phyloP scores from a whole-genome alignment of 2,113 vertebrate genomes.

The Tiliqua scincoides region DNA sequence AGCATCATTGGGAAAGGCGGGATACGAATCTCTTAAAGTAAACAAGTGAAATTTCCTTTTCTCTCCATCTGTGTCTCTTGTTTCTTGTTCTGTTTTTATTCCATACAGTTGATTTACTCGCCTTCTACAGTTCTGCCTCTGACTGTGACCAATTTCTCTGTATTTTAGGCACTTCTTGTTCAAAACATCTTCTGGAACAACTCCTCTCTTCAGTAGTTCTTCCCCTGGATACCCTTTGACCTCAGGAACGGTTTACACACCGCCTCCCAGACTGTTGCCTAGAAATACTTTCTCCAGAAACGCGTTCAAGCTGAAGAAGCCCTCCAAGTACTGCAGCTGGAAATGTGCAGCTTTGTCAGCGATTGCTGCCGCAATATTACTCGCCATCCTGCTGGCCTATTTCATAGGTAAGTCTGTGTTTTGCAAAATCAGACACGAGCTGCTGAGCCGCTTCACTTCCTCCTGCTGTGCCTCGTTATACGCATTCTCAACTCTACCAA shows the following conservation, averaged over 20 bases:
- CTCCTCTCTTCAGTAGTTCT: slow-evolving; percentile 97
- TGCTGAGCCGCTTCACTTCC: not conserved
- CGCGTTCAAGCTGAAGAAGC: slow-evolving; percentile 99
- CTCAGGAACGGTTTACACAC: slow-evolving; percentile 97
- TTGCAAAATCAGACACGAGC: not conserved
- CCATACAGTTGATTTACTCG: not conserved
- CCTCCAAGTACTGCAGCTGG: slow-evolving; percentile 99
- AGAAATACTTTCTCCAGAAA: slow-evolving; percentile 98
- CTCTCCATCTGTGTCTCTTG: not conserved
- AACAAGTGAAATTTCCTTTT: not conserved
- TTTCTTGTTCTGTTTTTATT: not conserved
- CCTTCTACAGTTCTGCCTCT: slow-evolving; percentile 34
- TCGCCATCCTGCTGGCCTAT: slow-evolving; percentile 95
- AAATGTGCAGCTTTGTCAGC: slow-evolving; percentile 96
- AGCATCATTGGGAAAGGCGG: no score
- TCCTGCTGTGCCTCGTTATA: not conserved
- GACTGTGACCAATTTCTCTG: slow-evolving; percentile 48
- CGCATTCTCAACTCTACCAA: not conserved
- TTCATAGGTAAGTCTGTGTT: slow-evolving; percentile 89
- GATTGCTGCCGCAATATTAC: slow-evolving; percentile 90
- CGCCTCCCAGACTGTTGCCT: slow-evolving; percentile 94
- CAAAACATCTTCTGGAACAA: slow-evolving; percentile 98
- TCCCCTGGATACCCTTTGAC: slow-evolving; percentile 97
- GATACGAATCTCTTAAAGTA: no score
- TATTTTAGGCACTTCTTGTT: slow-evolving; percentile 95